These are phyloP conservation scores for Calliopum simillimum DNA, from an alignment of 2,888 invertebrate species.

Conservation along the genomic window DNA sequence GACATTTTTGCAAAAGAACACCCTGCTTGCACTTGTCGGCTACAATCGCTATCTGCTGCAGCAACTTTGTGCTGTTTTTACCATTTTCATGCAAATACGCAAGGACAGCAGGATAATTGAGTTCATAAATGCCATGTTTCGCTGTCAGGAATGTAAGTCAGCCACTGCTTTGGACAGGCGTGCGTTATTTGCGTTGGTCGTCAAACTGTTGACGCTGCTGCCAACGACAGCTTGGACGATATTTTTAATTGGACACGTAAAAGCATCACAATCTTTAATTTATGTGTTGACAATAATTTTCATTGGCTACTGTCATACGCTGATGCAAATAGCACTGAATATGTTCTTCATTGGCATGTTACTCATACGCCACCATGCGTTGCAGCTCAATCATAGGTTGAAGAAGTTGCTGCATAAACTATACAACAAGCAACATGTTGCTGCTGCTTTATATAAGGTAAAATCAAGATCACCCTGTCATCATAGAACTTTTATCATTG, in stretches of 20 bases:
- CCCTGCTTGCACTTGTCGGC: constrained; percentile 45
- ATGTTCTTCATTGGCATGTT: constrained; percentile 49
- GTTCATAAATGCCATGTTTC: constrained; percentile 47
- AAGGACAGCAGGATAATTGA: constrained; percentile 45
- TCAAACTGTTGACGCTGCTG: too few species aligned
- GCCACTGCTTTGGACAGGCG: too few species aligned
- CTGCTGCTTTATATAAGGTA: too few species aligned
- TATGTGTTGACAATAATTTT: constrained; percentile 39
- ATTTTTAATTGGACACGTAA: neutral
- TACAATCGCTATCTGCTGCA: constrained; percentile 48
- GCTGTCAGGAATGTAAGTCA: constrained; percentile 9
- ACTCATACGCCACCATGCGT: constrained; percentile 46
- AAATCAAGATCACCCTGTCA: too few species aligned
- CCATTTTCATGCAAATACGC: constrained; percentile 46
- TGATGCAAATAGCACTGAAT: constrained; percentile 49
- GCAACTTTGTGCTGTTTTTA: constrained; percentile 43
- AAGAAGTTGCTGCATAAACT: too few species aligned
- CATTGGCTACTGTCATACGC: constrained; percentile 45
- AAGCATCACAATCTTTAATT: neutral
- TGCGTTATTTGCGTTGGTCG: too few species aligned
- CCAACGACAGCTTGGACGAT: too few species aligned
- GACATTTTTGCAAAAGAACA: neutral
- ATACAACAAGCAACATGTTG: too few species aligned
- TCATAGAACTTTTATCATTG: too few species aligned
- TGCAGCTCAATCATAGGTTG: constrained; percentile 23